These are phyloP conservation scores for Geotrypetes seraphini DNA, from an alignment of 2,797 vertebrate genomes.

Conservation along the genomic window DNA sequence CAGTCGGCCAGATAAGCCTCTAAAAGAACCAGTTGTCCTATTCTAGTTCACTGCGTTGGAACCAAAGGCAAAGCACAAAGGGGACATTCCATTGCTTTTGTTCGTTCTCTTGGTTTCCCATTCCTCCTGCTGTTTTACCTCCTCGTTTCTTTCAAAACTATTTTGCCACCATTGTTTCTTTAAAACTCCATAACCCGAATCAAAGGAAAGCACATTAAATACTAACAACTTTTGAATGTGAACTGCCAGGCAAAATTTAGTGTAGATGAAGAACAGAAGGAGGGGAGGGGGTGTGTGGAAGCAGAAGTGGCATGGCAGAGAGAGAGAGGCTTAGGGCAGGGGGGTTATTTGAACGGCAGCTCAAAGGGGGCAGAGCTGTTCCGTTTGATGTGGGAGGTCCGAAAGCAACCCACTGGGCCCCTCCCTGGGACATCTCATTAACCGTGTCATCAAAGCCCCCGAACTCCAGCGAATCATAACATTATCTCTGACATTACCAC, in stretches of 20 bases:
- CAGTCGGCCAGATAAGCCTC: too few relatives aligned
- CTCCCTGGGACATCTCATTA: conserved; percentile 87
- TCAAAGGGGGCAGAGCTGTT: conserved; percentile 52
- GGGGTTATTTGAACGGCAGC: conserved; percentile 32
- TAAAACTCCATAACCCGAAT: conserved; percentile 32
- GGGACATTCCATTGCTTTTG: conserved; percentile 36
- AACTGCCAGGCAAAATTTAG: conserved; percentile 43
- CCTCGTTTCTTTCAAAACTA: not conserved
- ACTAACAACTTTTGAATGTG: conserved; percentile 53
- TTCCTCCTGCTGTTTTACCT: not conserved
- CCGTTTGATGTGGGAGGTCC: conserved; percentile 98
- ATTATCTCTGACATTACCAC: conserved; percentile 90
- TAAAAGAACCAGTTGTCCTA: too few relatives aligned
- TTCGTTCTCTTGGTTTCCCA: not conserved
- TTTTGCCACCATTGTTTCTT: conserved; percentile 1
- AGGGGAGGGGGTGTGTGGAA: conserved; percentile 6
- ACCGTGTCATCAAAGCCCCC: conserved; percentile 87
- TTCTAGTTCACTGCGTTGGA: too few relatives aligned
- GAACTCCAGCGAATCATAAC: conserved; percentile 79
- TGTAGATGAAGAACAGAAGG: conserved; percentile 43
- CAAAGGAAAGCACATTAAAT: conserved; percentile 48
- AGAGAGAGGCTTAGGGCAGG: conserved; percentile 39
- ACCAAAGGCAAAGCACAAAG: too few relatives aligned
- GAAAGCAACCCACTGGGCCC: conserved; percentile 67
- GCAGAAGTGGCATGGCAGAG: conserved; percentile 21